These are phyloP conservation scores for Subanguina moxae DNA, from an alignment of 1,140 invertebrate genomes.

Conservation along the genomic window DNA sequence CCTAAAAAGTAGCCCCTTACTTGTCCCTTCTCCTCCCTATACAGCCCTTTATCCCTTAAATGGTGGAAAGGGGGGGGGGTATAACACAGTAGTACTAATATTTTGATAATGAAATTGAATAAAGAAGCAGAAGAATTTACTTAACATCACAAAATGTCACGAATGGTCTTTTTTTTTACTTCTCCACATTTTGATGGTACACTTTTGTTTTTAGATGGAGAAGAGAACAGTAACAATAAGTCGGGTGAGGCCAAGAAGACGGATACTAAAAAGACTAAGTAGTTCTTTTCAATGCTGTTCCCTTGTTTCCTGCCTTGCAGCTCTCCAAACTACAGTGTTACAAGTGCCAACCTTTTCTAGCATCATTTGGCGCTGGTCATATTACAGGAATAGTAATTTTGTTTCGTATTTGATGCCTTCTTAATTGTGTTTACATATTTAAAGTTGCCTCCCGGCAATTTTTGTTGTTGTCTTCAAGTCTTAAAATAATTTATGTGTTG, in stretches of 20 bases:
- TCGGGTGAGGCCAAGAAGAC: slow-evolving; percentile 17
- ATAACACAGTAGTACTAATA: too few species aligned
- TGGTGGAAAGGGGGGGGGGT: too few species aligned
- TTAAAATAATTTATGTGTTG: slow-evolving; percentile 1
- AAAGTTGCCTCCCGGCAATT: too few species aligned
- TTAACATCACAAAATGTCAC: too few species aligned
- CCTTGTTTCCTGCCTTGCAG: background rate
- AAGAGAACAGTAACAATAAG: slow-evolving; percentile 6
- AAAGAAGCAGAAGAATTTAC: too few species aligned
- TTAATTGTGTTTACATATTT: background rate
- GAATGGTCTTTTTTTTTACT: too few species aligned
- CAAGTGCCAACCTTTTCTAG: background rate
- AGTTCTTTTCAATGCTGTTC: background rate
- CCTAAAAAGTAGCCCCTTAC: too few species aligned
- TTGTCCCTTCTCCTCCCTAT: too few species aligned
- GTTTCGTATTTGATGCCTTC: background rate
- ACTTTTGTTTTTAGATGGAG: background rate
- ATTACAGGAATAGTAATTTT: background rate
- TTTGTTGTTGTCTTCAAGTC: background rate
- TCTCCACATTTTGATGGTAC: too few species aligned
- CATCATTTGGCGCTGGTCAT: slow-evolving; percentile 16
- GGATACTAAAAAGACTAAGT: slow-evolving; percentile 45
- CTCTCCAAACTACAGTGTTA: background rate
- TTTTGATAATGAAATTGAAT: too few species aligned
- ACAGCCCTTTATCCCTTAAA: too few species aligned